Evolutionary conservation across 1,140 invertebrate species (phyloP), one percentile per base, ranked within the genome.

Genomic region (Ceratitis capitata): DNA sequence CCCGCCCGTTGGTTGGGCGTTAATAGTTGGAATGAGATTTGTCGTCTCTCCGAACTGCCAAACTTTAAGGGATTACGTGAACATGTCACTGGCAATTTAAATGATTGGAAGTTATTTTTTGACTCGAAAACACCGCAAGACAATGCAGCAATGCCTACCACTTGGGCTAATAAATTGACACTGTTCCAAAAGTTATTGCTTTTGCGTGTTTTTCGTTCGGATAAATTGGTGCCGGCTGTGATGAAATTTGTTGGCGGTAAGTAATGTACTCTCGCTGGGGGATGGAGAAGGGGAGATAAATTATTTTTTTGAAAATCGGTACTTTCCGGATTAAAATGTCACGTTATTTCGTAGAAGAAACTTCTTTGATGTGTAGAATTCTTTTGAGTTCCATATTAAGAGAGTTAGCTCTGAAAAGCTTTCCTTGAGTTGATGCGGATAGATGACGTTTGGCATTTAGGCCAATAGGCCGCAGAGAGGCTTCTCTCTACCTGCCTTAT

Each of bases 151-250:
- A 92, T 97, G 53, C 97, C 98, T 0, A 87, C 92, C 6, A 95
- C 94, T 3, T 97, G 95, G 93, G 87, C 95, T 5, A 91, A 88
- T 0, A 94, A 94, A 84, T 89, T 97, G 1, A 92, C 92, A 6
- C 45, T 89, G 1, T 97, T 99, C 90, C 95, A 98, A 92, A 96
- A 94, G 91, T 89, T 98, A 85, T 90, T 97, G 78, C 92, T 98
- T 5, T 90, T 98, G 2, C 94, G 97, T 64, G 97, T 96, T 88
- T 94, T 99, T 84, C 94, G 97, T 45, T 95, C 96, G 9, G 98
- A 98, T 91, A 98, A 98, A 94, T 94, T 98, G 84, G 94, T 98
- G 32, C 96, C 97, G 12, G 96, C 95, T 0, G 94, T 98, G 3
- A 95, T 97, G 89, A 92, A 94, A 61, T 96, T 96, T 89, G 94